Base-by-base conservation (phyloP, 2,113 vertebrate species). In the Pristiophorus japonicus region DNA sequence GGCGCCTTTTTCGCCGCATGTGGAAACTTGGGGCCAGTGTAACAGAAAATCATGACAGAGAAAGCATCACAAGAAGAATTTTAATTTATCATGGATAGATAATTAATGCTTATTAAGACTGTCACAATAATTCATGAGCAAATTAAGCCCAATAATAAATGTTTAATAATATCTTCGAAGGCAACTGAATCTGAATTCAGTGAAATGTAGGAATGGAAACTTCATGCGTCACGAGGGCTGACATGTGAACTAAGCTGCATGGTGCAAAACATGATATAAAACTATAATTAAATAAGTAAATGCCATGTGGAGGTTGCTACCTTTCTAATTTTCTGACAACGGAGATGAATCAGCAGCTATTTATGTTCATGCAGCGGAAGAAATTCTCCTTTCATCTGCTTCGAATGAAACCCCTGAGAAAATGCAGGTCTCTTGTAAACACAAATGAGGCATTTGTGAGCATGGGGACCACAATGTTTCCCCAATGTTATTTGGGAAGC, bases 271-370 rank as follows among this genome's bases (percentile, higher is more conserved):
- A 55, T 12, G 34, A 6, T n/a, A 59, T 62, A 34, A 63, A 20
- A 34, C 51, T 55, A 59, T 90, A 59, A 90, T 91, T 27, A 18
- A 91, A 20, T 6, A 91, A 91, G 14, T 20, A 59, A 59, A 62
- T 62, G 88, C 55, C 51, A 91, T 18, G 30, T 91, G 88, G 59
- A 91, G 88, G 55, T 91, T 55, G 88, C 62, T n/a, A n/a, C n/a
- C n/a, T 8, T 87, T 30, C 20, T 62, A 91, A 63, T 18, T 63
- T 62, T n/a, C 34, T 16, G 34, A 91, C 55, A 63, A 34, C 5
- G 4, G 18, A 59, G 59, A 91, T 63, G 55, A 81, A 91, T 91
- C 55, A 91, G 55, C 59, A 63, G 34, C 75, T 62, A 91, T 38
- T 91, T 63, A 63, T n/a, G 51, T 55, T 11, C 51, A 4, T 59